These are phyloP conservation scores for Oceanites oceanicus DNA, from an alignment of 2,113 vertebrate genomes.

Conservation along the genomic window DNA sequence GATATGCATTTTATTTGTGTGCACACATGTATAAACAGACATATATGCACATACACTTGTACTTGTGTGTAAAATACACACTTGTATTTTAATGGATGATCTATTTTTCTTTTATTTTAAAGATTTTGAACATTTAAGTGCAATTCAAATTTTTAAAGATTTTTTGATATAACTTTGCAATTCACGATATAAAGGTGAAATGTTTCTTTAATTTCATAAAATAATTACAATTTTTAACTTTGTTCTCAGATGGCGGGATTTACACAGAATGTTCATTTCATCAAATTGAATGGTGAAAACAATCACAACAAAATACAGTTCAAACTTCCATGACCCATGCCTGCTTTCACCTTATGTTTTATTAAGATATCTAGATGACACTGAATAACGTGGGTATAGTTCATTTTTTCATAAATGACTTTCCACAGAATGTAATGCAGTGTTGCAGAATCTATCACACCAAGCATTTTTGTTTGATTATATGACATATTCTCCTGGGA, in stretches of 20 bases:
- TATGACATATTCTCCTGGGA: neutral
- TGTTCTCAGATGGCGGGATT: neutral
- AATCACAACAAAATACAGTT: neutral
- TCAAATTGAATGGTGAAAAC: neutral
- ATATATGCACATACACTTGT: neutral
- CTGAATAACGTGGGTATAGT: neutral
- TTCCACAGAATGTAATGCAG: neutral
- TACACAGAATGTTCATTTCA: neutral
- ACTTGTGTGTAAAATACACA: too few species aligned
- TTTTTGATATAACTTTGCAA: neutral
- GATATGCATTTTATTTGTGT: too few species aligned
- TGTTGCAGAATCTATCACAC: neutral
- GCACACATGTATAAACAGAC: too few species aligned
- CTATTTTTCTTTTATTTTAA: neutral
- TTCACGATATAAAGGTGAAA: neutral
- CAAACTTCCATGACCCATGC: neutral
- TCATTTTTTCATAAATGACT: neutral
- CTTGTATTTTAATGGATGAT: neutral
- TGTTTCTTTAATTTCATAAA: neutral
- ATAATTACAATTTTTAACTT: neutral
- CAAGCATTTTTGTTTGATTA: constrained; percentile 15
- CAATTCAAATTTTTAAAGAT: neutral
- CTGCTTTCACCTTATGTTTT: neutral
- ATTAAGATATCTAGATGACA: neutral
- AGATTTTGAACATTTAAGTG: neutral